Evolutionary conservation across 1,140 invertebrate species (phyloP).

Genomic region (Lamellibrachia luymesi): DNA sequence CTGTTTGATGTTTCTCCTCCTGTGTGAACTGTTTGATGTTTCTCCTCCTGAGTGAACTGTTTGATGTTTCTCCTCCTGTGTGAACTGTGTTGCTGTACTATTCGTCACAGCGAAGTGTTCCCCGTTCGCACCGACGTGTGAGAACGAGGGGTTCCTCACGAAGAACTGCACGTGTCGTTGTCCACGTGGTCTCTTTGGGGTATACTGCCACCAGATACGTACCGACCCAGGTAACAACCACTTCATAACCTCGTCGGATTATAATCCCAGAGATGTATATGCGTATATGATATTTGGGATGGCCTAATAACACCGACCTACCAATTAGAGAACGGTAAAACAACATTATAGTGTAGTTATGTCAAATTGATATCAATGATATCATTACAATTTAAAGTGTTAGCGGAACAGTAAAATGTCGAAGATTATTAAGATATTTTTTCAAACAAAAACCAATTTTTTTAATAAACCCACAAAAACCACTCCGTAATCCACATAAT

Average conservation of each 20-base stretch:
- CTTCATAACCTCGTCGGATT: not conserved
- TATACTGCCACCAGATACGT: slow-evolving; percentile 3
- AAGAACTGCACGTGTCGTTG: slow-evolving; percentile 18
- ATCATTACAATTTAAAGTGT: not conserved
- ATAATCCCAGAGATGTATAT: not conserved
- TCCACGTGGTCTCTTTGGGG: slow-evolving; percentile 11
- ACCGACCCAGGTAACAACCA: slow-evolving; percentile 8
- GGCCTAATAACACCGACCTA: not conserved
- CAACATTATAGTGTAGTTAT: not conserved
- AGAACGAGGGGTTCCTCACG: slow-evolving; percentile 17
- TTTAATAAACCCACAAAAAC: no score
- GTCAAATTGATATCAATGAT: not conserved
- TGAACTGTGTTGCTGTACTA: not conserved
- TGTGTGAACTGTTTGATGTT: not conserved
- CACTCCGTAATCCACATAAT: no score
- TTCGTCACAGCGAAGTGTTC: not conserved
- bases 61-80: no score
- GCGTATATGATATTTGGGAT: not conserved
- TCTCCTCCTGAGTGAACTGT: no score
- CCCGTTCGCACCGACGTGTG: slow-evolving; percentile 8
- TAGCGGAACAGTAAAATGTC: no score
- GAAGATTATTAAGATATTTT: no score
- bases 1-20: not conserved
- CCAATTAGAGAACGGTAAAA: not conserved
- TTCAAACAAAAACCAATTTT: no score